Evolutionary conservation across 1,140 invertebrate species (phyloP).

Genomic region (Eurosta solidaginis): DNA sequence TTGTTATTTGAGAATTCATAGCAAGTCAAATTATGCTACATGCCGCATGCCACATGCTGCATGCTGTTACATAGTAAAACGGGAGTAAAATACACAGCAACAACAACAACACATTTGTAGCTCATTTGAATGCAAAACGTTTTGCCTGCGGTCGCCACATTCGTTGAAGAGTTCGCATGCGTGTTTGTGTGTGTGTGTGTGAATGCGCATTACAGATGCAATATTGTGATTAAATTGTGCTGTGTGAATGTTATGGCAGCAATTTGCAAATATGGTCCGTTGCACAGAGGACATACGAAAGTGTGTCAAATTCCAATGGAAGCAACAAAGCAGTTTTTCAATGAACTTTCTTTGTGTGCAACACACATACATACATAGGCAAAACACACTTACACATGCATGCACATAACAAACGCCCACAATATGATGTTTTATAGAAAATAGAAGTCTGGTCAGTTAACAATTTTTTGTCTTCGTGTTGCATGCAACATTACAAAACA

Average conservation of each 20-base stretch:
- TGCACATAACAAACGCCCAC: neutral
- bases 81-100: neutral
- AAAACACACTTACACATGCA: no score
- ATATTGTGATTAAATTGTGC: neutral
- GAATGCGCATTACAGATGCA: neutral
- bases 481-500: neutral
- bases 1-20: neutral
- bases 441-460: neutral
- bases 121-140: neutral
- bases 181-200: no score
- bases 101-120: neutral
- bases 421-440: neutral
- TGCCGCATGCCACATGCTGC: no score
- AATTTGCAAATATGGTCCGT: neutral
- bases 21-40: neutral
- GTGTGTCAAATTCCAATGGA: slow-evolving; percentile 20
- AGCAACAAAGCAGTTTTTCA: neutral
- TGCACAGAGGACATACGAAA: neutral
- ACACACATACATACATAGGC: neutral
- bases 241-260: neutral
- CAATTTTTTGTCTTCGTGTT: neutral
- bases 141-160: slow-evolving; percentile 1
- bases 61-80: neutral
- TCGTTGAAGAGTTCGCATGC: neutral
- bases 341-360: neutral